Percentiles rank a stretch among this genome's conserved stretches.
phyloP scores from a whole-genome alignment of 2,797 vertebrate genomes.

The Syndactyla subalaris region DNA sequence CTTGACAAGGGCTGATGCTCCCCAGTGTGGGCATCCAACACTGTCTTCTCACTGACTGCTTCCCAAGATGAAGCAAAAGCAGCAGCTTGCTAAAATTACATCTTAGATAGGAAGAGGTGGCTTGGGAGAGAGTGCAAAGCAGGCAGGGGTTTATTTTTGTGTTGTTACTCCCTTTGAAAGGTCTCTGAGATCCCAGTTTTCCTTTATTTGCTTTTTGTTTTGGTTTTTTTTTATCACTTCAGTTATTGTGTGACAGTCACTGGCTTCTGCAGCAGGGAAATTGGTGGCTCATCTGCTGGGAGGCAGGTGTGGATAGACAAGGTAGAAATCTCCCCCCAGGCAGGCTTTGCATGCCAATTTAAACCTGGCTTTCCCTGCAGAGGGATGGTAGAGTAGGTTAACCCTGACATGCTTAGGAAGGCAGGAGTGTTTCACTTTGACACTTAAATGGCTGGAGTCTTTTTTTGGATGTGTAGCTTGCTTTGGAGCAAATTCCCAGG shows the following conservation, averaged over 20 bases:
- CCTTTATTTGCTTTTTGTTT: not conserved
- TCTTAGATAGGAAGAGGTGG: not conserved
- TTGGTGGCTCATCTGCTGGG: not conserved
- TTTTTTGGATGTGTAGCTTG: not conserved
- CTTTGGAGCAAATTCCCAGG: not conserved
- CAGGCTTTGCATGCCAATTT: not conserved
- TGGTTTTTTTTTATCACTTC: not conserved
- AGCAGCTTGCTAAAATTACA: not conserved
- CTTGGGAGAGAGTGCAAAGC: not conserved
- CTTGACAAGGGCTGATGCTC: conserved; percentile 18
- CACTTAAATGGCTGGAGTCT: not conserved
- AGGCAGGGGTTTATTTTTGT: not conserved
- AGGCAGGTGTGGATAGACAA: conserved; percentile 22
- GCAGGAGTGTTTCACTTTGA: not conserved
- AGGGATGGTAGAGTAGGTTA: not conserved
- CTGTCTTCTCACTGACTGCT: not conserved
- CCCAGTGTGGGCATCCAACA: not conserved
- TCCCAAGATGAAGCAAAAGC: not conserved
- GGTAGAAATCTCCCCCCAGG: conserved; percentile 6
- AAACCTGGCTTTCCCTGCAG: not conserved
- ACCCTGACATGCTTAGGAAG: not conserved
- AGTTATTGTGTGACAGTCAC: not conserved
- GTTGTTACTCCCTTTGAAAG: not conserved
- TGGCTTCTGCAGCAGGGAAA: not conserved
- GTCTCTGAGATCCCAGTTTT: not conserved